Evolutionary conservation across 2,113 vertebrate species (phyloP), one percentile per base, ranked within the genome.

Genomic region (Pterocles orientalis): DNA sequence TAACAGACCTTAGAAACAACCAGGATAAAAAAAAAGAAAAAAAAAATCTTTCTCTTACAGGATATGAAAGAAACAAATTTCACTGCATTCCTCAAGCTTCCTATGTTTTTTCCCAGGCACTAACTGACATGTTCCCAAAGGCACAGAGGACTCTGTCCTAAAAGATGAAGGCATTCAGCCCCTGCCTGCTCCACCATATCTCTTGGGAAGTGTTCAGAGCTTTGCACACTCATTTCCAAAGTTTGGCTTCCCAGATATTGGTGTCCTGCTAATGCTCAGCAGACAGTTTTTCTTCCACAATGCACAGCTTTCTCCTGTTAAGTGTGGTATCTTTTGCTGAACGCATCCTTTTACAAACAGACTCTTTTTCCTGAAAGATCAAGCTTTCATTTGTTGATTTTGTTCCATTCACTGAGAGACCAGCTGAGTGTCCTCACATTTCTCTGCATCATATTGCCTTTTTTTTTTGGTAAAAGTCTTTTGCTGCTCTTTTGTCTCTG

Each of bases 211-310:
- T 14, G 24, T n/a, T 88, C 51, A 39, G 72, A 91, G 34, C 34
- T 41, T 16, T 86, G 60, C 57, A 83, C 16, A 6, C n/a, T 50
- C 64, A 23, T 36, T 57, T 69, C 45, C 53, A 41, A 60, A 94
- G 48, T 79, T 84, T 57, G 36, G 19, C 28, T 94, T 93, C 88
- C 65, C 1, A 5, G 65, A 34, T 65, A 31, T 12, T 71, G 47
- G 53, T 86, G 88, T 73, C 58, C 95, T 94, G 79, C 41, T 90
- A 76, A 86, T n/a, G 61, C 43, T 95, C 82, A 90, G 61, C 65
- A 88, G 54, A 57, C 15, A 86, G 51, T 34, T 88, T 94, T 88
- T 72, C 45, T 72, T 88, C 53, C 34, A 6, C 41, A 73, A 68
- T 36, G 17, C 29, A 68, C 4, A 75, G 21, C 10, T 79, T 90